These are phyloP conservation scores for Drosophila fuyamai DNA, from an alignment of 1,140 invertebrate species.

Conservation along the genomic window DNA sequence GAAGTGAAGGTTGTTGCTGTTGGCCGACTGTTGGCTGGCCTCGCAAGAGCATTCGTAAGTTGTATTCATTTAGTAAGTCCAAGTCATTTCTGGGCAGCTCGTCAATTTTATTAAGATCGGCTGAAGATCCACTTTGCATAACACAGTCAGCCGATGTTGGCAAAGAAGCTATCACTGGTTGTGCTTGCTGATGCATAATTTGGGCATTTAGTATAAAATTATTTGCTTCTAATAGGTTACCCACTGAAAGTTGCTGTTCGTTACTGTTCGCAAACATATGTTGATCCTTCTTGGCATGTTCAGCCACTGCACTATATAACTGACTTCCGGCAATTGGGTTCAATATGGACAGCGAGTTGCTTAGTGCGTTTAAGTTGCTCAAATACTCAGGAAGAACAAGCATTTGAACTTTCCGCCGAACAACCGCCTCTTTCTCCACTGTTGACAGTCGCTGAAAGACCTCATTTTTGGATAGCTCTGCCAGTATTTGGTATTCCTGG, in stretches of 20 bases:
- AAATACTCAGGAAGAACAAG: conserved; percentile 85
- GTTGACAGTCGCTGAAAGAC: conserved; percentile 87
- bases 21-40: conserved; percentile 27
- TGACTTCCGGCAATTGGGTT: conserved; percentile 71
- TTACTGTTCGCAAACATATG: conserved; percentile 70
- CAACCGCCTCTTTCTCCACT: conserved; percentile 87
- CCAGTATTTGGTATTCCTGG: conserved; percentile 85
- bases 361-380: conserved; percentile 73
- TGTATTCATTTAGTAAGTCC: conserved; percentile 73
- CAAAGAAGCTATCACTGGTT: conserved; percentile 9
- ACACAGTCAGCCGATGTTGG: conserved; percentile 58
- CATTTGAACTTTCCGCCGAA: conserved; percentile 86
- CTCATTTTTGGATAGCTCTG: conserved; percentile 88
- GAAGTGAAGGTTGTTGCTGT: conserved; percentile 28
- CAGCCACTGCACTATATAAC: conserved; percentile 62
- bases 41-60: conserved; percentile 73
- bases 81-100: conserved; percentile 47
- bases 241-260: conserved; percentile 34
- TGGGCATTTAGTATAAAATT: conserved; percentile 74
- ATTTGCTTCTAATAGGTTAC: conserved; percentile 76
- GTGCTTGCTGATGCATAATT: conserved; percentile 84
- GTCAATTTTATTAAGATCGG: conserved; percentile 32
- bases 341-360: conserved; percentile 57
- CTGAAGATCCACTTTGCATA: conserved; percentile 59
- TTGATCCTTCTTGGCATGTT: conserved; percentile 67